These are phyloP conservation scores for Frankliniella intonsa DNA, from an alignment of 2,888 invertebrate genomes.

Conservation along the genomic window DNA sequence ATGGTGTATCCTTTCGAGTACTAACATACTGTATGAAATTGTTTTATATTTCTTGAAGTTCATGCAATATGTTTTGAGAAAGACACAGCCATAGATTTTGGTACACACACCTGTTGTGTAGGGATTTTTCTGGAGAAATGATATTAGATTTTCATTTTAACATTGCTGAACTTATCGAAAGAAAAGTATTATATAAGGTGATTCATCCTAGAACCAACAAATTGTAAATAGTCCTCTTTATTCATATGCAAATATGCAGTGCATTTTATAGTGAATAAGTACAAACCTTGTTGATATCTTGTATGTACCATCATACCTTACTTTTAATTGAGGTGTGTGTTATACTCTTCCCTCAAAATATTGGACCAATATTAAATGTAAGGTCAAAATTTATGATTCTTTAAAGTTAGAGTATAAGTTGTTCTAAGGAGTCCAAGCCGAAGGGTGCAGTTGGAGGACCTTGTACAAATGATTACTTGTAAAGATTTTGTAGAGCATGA, in stretches of 20 bases:
- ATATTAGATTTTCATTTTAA: background rate
- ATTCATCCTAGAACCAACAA: slow-evolving; percentile 15
- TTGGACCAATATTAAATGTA: slow-evolving; percentile 23
- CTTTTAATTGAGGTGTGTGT: slow-evolving; percentile 12
- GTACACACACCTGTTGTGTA: background rate
- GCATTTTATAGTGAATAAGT: slow-evolving; percentile 15
- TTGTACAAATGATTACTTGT: slow-evolving; percentile 13
- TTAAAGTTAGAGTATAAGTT: slow-evolving; percentile 4
- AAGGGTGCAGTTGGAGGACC: slow-evolving; percentile 25
- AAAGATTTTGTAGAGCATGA: background rate
- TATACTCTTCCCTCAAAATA: background rate
- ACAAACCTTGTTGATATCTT: slow-evolving; percentile 23
- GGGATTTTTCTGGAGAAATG: background rate
- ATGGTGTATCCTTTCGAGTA: no score
- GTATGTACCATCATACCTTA: slow-evolving; percentile 20
- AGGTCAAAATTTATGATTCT: slow-evolving; percentile 17
- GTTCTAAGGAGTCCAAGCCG: slow-evolving; percentile 2
- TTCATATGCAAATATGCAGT: background rate
- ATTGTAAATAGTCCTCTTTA: slow-evolving; percentile 23
- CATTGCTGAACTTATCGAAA: background rate
- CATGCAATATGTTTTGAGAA: no score
- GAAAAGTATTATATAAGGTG: background rate
- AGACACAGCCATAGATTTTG: background rate
- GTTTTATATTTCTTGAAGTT: no score
- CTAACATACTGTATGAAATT: no score